phyloP scores from a whole-genome alignment of 1,140 invertebrate species.

The Temnothorax nylanderi region DNA sequence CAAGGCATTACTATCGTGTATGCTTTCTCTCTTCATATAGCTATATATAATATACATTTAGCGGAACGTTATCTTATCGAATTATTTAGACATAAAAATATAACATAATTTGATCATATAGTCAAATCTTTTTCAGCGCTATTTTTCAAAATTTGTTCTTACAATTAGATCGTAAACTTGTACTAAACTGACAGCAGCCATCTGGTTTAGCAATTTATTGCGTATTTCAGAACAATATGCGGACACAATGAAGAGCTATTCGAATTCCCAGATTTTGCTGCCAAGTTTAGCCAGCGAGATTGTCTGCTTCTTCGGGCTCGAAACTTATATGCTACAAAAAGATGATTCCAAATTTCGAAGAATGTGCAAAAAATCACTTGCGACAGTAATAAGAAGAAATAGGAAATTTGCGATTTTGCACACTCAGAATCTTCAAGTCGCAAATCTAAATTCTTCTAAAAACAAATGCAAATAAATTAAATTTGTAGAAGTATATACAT shows the following conservation, averaged over 20 bases:
- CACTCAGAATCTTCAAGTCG: neutral
- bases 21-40: neutral
- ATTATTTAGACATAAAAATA: neutral
- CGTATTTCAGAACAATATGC: constrained; percentile 25
- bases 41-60: neutral
- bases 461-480: neutral
- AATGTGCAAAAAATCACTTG: constrained; percentile 75
- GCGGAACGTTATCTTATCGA: neutral
- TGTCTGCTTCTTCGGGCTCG: constrained; percentile 85
- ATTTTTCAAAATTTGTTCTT: neutral
- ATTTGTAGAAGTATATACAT: neutral
- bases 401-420: neutral
- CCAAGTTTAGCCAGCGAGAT: constrained; percentile 85
- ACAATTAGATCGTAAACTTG: neutral
- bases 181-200: neutral
- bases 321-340: constrained; percentile 82
- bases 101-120: neutral
- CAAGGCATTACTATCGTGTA: constrained; percentile 22
- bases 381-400: neutral
- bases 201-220: constrained; percentile 60
- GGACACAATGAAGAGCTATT: constrained; percentile 60
- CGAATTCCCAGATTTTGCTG: constrained; percentile 79
- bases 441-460: constrained; percentile 1
- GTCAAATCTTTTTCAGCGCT: neutral
- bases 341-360: constrained; percentile 81